Evolutionary conservation across 2,113 vertebrate species (phyloP).

Genomic region (Silurus meridionalis): DNA sequence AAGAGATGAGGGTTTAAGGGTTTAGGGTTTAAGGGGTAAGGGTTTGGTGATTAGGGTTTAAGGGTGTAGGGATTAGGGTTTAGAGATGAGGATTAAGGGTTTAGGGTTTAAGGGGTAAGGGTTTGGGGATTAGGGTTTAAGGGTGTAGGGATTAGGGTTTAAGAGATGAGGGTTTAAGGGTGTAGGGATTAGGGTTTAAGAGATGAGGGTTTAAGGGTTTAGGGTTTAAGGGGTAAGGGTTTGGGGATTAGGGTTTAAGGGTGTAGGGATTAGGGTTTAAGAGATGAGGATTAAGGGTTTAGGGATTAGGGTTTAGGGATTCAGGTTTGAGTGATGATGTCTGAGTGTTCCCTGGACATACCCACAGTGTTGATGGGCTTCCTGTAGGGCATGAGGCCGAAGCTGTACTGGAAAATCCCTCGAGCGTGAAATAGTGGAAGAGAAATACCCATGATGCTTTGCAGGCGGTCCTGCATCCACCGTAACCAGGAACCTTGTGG

Average conservation of each 20-base stretch:
- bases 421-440: conserved; percentile 88
- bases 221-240: background rate
- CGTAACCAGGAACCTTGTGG: conserved; percentile 80
- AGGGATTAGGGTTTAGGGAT: background rate
- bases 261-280: background rate
- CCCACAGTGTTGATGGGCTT: conserved; percentile 84
- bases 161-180: too few species aligned
- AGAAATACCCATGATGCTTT: conserved; percentile 84
- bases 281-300: background rate
- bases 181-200: background rate
- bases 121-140: background rate
- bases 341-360: conserved; percentile 65
- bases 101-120: background rate
- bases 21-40: background rate
- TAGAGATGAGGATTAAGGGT: background rate
- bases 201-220: background rate
- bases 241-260: background rate
- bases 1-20: background rate
- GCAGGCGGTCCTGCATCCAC: conserved; percentile 76
- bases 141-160: background rate
- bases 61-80: background rate
- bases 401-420: conserved; percentile 92
- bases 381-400: conserved; percentile 87
- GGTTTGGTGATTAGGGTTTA: background rate
- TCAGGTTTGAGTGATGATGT: background rate